phyloP scores from a whole-genome alignment of 1,140 invertebrate species.

The Trypoxylus dichotomus region DNA sequence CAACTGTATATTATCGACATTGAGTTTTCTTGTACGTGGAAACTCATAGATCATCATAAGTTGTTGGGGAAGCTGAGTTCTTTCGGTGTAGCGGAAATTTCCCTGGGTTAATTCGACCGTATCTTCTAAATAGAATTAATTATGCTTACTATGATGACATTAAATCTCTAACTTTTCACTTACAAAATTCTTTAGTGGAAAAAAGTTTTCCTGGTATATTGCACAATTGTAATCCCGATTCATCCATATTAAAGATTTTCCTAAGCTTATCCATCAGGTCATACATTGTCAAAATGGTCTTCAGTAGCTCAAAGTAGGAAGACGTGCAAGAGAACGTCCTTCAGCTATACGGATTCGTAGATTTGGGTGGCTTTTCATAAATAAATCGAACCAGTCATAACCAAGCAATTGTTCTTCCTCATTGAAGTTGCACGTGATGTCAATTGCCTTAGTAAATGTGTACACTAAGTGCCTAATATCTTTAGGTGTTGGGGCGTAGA shows the following conservation, averaged over 20 bases:
- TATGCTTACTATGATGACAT: no score
- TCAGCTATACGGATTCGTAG: not conserved
- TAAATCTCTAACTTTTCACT: no score
- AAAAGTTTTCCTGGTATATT: conserved; percentile 52
- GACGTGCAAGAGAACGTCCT: not conserved
- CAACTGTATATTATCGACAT: no score
- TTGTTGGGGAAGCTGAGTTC: no score
- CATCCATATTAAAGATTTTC: conserved; percentile 52
- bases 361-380: not conserved
- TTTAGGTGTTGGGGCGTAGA: not conserved
- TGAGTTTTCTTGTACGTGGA: no score
- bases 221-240: conserved; percentile 50
- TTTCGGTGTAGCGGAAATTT: no score
- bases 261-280: conserved; percentile 46
- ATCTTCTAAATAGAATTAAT: no score
- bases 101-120: no score
- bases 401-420: not conserved
- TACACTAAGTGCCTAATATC: not conserved
- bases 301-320: not conserved
- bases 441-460: not conserved
- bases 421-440: not conserved
- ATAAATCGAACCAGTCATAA: not conserved
- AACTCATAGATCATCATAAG: no score
- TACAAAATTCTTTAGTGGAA: conserved; percentile 49
- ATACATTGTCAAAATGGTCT: not conserved